Evolutionary conservation across 2,888 invertebrate species (phyloP).

Genomic region (Melipona beecheii): DNA sequence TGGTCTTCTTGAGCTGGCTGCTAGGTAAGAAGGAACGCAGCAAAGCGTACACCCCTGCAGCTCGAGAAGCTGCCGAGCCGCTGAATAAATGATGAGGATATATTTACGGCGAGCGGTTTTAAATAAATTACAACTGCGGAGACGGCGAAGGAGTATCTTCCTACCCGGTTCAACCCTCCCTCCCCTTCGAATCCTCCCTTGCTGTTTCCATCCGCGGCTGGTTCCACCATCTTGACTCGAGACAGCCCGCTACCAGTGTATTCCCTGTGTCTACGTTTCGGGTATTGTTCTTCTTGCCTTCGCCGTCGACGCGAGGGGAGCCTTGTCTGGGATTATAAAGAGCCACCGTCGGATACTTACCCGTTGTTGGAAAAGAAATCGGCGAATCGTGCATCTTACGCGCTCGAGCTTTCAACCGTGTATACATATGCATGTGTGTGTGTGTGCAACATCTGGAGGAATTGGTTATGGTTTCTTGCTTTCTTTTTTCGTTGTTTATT

Average conservation of each 20-base stretch:
- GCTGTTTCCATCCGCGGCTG: constrained; percentile 19
- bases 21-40: constrained; percentile 71
- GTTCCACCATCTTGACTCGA: constrained; percentile 51
- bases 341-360: constrained; percentile 38
- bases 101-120: constrained; percentile 84
- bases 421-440: not conserved
- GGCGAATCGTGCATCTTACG: constrained; percentile 29
- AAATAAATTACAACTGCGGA: constrained; percentile 83
- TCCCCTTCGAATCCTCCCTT: constrained; percentile 17
- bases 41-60: constrained; percentile 73
- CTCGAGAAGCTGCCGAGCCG: constrained; percentile 71
- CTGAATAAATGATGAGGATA: constrained; percentile 84
- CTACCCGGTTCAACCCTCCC: constrained; percentile 61
- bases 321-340: constrained; percentile 66
- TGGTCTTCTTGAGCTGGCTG: constrained; percentile 49
- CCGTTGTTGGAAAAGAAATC: constrained; percentile 39
- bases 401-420: not conserved
- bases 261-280: constrained; percentile 62
- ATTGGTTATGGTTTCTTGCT: not conserved
- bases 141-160: constrained; percentile 79
- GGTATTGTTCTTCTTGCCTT: constrained; percentile 64
- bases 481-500: too few relatives aligned
- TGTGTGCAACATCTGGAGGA: not conserved
- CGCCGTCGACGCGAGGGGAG: constrained; percentile 51
- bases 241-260: constrained; percentile 31